Evolutionary conservation across 2,888 invertebrate genomes (phyloP).

Genomic region (Brachypalpus laphriformis): DNA sequence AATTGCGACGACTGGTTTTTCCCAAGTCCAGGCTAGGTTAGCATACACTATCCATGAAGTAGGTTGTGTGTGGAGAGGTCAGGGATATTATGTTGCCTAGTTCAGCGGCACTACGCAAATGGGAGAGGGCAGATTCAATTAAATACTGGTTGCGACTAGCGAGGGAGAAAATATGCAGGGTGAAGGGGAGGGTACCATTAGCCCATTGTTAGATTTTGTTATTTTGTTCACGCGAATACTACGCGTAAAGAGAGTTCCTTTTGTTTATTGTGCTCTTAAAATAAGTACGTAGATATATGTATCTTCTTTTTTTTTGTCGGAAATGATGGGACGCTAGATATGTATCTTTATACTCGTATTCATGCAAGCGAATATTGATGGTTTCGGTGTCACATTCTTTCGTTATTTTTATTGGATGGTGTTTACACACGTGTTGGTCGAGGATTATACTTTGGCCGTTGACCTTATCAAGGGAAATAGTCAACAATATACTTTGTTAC

Average conservation of each 20-base stretch:
- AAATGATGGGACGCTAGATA: slow-evolving; percentile 2
- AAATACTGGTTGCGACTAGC: not conserved
- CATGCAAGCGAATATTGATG: slow-evolving; percentile 15
- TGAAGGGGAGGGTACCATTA: slow-evolving; percentile 5
- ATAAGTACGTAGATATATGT: not conserved
- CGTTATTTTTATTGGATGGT: slow-evolving; percentile 9
- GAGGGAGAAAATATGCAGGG: not conserved
- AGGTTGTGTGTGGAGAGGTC: slow-evolving; percentile 47
- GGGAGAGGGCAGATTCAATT: not conserved
- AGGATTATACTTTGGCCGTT: slow-evolving; percentile 26
- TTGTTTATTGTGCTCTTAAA: slow-evolving; percentile 28
- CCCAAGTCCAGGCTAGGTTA: slow-evolving; percentile 45
- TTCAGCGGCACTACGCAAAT: not conserved
- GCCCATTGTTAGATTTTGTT: slow-evolving; percentile 33
- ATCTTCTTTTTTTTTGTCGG: not conserved
- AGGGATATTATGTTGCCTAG: slow-evolving; percentile 33
- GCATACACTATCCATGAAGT: not conserved
- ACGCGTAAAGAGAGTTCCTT: slow-evolving; percentile 2
- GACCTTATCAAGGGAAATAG: slow-evolving; percentile 34
- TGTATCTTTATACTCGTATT: slow-evolving; percentile 11
- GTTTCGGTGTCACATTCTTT: not conserved
- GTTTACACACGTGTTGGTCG: slow-evolving; percentile 21
- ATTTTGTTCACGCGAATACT: slow-evolving; percentile 29
- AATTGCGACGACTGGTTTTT: slow-evolving; percentile 36
- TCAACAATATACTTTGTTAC: not conserved